Percentiles rank a stretch among this genome's conserved stretches.
Conservation (phyloP, 2,888 invertebrate genomes). For the Anagyrus pseudococci region DNA sequence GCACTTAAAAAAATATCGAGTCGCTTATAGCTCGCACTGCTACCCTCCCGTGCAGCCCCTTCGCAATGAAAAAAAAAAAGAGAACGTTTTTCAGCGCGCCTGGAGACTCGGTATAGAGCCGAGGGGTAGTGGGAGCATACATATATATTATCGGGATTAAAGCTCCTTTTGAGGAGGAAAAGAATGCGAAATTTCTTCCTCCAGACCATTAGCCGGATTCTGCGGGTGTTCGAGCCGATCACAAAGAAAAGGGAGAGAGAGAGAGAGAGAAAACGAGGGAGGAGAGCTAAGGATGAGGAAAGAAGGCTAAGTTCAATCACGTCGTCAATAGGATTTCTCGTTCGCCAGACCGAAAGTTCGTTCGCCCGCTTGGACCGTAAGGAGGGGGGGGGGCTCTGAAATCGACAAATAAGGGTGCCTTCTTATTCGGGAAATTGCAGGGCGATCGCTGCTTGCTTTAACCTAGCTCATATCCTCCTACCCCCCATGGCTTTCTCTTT, state of each 20-base stretch:
- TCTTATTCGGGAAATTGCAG: neutral
- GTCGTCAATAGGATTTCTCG: constrained; percentile 37
- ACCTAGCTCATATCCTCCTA: too few species aligned
- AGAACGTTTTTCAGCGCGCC: too few species aligned
- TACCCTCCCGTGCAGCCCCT: too few species aligned
- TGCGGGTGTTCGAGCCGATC: constrained; percentile 40
- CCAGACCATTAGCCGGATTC: constrained; percentile 42
- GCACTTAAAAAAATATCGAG: too few species aligned
- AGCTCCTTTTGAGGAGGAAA: constrained; percentile 32
- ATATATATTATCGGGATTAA: constrained; percentile 36
- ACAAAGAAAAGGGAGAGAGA: constrained; percentile 35
- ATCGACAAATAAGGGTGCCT: constrained; percentile 40
- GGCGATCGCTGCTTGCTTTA: too few species aligned
- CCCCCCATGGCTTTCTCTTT: too few species aligned
- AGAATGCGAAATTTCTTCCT: constrained; percentile 36
- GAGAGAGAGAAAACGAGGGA: too few species aligned
- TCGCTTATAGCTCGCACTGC: too few species aligned
- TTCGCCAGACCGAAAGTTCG: constrained; percentile 38
- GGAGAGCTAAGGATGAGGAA: too few species aligned
- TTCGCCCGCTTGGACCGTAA: constrained; percentile 18
- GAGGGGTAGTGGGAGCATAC: neutral
- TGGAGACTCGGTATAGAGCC: neutral
- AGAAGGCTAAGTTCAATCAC: constrained; percentile 38
- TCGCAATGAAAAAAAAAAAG: too few species aligned
- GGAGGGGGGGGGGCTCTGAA: constrained; percentile 3